Conservation (phyloP, 2,113 vertebrate genomes). For the Castor canadensis region DNA sequence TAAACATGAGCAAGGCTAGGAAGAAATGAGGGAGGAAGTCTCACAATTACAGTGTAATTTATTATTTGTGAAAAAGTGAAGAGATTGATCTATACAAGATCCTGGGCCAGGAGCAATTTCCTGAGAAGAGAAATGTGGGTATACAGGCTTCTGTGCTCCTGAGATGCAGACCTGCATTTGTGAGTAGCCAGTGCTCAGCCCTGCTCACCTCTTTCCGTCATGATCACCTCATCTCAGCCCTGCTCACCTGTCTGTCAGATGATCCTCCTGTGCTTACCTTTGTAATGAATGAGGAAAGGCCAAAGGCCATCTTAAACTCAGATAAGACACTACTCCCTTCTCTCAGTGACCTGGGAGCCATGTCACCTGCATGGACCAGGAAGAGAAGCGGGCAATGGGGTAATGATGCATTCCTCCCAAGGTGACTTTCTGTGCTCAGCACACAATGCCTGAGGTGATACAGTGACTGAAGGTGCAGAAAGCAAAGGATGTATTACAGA, state of each 20-base stretch:
- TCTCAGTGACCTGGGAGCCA: not conserved
- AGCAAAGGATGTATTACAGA: not conserved
- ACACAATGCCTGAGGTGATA: not conserved
- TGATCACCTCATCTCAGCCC: accelerated
- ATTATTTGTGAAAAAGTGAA: not conserved
- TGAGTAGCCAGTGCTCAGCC: not conserved
- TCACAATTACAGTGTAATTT: not conserved
- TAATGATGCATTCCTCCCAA: not conserved
- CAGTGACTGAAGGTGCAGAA: not conserved
- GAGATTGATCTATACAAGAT: not conserved
- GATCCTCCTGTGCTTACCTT: not conserved
- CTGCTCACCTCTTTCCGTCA: not conserved
- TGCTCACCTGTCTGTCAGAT: too few relatives aligned
- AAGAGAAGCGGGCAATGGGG: not conserved
- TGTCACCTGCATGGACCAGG: not conserved
- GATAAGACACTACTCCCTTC: not conserved
- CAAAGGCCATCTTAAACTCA: not conserved
- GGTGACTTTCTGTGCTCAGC: not conserved
- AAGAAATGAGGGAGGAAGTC: not conserved
- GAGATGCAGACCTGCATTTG: not conserved
- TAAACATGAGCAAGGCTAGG: not conserved
- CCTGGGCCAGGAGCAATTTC: not conserved
- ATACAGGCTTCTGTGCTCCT: too few relatives aligned
- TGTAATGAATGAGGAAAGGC: too few relatives aligned
- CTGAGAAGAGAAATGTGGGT: not conserved